phyloP scores from a whole-genome alignment of 2,888 invertebrate species.

The Entomobrya multifasciata region DNA sequence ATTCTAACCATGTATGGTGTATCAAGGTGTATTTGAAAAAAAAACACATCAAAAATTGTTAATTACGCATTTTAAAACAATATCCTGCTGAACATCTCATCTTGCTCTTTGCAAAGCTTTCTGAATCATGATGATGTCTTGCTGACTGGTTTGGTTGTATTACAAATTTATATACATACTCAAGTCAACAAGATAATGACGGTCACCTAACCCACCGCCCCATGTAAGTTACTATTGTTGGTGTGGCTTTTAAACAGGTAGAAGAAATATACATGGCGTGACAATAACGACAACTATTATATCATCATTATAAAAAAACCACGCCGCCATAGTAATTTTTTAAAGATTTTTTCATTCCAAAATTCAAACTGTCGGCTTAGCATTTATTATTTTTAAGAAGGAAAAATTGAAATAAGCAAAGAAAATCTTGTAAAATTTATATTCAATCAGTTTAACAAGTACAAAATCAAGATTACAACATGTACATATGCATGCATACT shows the following conservation, averaged over 20 bases:
- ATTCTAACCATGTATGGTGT: slow-evolving; percentile 19
- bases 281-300: slow-evolving; percentile 63
- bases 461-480: slow-evolving; percentile 29
- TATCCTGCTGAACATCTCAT: too few relatives aligned
- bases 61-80: not conserved
- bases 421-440: too few relatives aligned
- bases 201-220: not conserved
- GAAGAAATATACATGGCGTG: slow-evolving; percentile 62
- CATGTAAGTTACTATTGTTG: slow-evolving; percentile 21
- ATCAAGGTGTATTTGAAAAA: slow-evolving; percentile 10
- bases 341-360: slow-evolving; percentile 10
- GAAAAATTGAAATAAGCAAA: too few relatives aligned
- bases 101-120: too few relatives aligned
- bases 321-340: not conserved
- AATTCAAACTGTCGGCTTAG: too few relatives aligned
- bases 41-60: not conserved
- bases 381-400: too few relatives aligned
- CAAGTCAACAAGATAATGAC: not conserved
- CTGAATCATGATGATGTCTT: too few relatives aligned
- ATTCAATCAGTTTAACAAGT: too few relatives aligned
- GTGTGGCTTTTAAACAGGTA: slow-evolving; percentile 33
- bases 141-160: too few relatives aligned
- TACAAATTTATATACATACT: too few relatives aligned
- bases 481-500: slow-evolving; percentile 2
- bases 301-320: slow-evolving; percentile 46